Evolutionary conservation across 2,113 vertebrate genomes (phyloP).

Genomic region (Lathamus discolor): DNA sequence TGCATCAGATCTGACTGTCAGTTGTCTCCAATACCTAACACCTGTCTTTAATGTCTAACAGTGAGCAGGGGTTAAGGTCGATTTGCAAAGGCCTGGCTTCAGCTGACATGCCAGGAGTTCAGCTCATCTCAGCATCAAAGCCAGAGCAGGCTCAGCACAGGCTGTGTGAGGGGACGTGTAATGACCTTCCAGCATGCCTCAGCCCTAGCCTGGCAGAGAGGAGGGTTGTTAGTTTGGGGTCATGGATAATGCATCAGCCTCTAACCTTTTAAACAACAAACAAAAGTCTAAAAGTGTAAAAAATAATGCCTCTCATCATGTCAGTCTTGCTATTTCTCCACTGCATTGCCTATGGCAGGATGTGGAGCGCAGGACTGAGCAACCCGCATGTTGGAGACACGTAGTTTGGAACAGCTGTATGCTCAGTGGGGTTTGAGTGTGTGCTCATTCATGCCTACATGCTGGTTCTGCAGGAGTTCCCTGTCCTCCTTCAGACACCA

Average conservation of each 20-base stretch:
- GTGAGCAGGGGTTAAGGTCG: not conserved
- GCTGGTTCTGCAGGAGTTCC: not conserved
- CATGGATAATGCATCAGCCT: not conserved
- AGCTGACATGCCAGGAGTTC: not conserved
- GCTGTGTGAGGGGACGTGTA: not conserved
- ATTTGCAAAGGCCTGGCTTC: not conserved
- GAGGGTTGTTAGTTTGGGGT: not conserved
- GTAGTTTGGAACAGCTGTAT: accelerated
- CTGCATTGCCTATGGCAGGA: accelerated
- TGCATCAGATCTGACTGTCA: not conserved
- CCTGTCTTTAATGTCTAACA: not conserved
- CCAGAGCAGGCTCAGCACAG: not conserved
- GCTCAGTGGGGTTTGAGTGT: not conserved
- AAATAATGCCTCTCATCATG: not conserved
- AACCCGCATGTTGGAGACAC: accelerated
- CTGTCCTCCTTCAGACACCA: not conserved
- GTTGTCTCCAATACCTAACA: not conserved
- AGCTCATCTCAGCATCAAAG: not conserved
- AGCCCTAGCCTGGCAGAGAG: not conserved
- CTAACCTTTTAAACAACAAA: not conserved
- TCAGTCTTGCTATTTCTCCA: not conserved
- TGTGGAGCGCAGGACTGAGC: not conserved
- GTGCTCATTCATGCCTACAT: accelerated
- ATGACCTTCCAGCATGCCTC: not conserved
- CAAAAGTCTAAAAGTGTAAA: not conserved